A percentile compares a stretch with the other conserved stretches of the same genome.
Conservation (phyloP, 1,140 invertebrate genomes). For the Hetaerina americana region DNA sequence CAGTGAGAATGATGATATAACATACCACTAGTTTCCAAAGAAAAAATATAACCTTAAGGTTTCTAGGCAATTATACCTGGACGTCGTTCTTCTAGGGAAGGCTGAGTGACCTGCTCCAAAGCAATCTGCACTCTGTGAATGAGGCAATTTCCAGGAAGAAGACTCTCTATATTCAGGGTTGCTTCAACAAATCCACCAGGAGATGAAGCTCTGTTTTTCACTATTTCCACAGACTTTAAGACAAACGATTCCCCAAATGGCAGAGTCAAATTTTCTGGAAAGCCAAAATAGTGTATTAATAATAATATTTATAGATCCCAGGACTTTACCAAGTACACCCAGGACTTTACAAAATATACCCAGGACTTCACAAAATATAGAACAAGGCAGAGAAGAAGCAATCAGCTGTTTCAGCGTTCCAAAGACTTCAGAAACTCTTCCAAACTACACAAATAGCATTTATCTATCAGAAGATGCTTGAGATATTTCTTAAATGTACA, state of each 20-base stretch:
- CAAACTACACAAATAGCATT: no score
- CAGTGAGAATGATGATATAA: no score
- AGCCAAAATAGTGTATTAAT: neutral
- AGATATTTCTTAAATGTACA: no score
- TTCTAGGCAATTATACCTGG: neutral
- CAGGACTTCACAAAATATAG: no score
- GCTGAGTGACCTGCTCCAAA: conserved; percentile 25
- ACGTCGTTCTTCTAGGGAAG: conserved; percentile 1
- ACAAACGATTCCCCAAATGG: conserved; percentile 31
- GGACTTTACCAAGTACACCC: no score
- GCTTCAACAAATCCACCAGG: conserved; percentile 43
- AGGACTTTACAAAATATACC: no score
- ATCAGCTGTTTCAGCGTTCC: no score
- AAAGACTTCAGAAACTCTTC: no score
- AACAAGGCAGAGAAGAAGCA: no score
- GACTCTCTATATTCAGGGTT: conserved; percentile 39
- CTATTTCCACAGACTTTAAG: conserved; percentile 33
- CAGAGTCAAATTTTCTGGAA: conserved; percentile 13
- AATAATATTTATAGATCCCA: neutral
- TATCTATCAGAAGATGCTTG: no score
- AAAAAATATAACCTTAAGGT: no score
- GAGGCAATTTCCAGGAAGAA: conserved; percentile 42
- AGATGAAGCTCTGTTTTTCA: conserved; percentile 35
- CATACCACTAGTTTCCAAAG: no score
- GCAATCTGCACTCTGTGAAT: conserved; percentile 37